These are phyloP conservation scores for Parnassius orleans DNA, from an alignment of 2,888 invertebrate genomes.

Conservation along the genomic window DNA sequence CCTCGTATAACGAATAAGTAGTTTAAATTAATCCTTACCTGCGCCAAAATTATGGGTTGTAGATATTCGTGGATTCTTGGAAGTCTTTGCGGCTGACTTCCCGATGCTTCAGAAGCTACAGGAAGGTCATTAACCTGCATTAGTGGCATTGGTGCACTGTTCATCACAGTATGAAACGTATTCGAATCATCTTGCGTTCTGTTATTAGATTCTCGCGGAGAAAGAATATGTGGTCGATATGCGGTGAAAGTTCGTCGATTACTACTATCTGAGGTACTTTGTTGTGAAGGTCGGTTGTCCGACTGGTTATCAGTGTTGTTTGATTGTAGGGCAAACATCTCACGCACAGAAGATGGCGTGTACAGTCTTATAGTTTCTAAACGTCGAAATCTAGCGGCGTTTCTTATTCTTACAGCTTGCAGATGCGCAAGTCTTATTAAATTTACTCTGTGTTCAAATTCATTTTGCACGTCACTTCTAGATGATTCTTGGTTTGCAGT, in stretches of 20 bases:
- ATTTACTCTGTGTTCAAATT: slow-evolving; percentile 63
- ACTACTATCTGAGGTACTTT: slow-evolving; percentile 39
- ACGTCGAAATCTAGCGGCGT: slow-evolving; percentile 65
- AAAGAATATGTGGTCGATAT: slow-evolving; percentile 49
- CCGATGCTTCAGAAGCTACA: slow-evolving; percentile 43
- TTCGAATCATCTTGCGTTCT: slow-evolving; percentile 42
- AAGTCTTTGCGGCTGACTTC: slow-evolving; percentile 48
- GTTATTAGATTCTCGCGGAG: slow-evolving; percentile 38
- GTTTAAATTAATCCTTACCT: slow-evolving; percentile 47
- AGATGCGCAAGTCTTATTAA: slow-evolving; percentile 68
- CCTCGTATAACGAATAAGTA: too few relatives aligned
- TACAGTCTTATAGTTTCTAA: slow-evolving; percentile 68
- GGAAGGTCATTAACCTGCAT: slow-evolving; percentile 83
- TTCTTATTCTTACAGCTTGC: slow-evolving; percentile 63
- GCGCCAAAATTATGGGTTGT: slow-evolving; percentile 74
- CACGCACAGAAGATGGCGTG: slow-evolving; percentile 67
- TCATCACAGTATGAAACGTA: slow-evolving; percentile 55
- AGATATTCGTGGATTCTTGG: slow-evolving; percentile 71
- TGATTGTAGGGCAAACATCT: slow-evolving; percentile 61
- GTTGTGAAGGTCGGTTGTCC: slow-evolving; percentile 41
- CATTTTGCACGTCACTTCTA: slow-evolving; percentile 45
- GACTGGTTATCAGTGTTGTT: slow-evolving; percentile 45
- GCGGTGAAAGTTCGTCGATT: slow-evolving; percentile 44
- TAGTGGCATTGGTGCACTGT: slow-evolving; percentile 72
- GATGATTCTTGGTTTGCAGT: slow-evolving; percentile 36